Conservation (phyloP, 92 coral and sea anemone genomes). For the Isaurus tuberculatus region DNA sequence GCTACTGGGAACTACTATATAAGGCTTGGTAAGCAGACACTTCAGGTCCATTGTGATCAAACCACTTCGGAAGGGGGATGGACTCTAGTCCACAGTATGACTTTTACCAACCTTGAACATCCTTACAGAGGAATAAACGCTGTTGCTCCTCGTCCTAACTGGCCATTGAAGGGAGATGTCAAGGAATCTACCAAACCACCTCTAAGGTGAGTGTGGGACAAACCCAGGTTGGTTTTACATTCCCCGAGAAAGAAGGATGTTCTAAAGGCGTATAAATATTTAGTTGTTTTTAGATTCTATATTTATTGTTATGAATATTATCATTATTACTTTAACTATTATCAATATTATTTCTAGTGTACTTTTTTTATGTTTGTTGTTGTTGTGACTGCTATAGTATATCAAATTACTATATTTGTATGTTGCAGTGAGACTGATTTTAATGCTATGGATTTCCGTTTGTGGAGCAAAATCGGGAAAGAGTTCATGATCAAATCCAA, state of each 20-base stretch:
- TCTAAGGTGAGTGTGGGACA: neutral
- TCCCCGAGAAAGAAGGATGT: no score
- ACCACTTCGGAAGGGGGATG: neutral
- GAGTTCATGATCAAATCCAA: constrained; percentile 5
- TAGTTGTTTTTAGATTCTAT: no score
- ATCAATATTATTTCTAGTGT: no score
- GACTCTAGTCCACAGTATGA: constrained; percentile 15
- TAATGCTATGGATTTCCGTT: constrained; percentile 16
- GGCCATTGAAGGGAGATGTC: constrained; percentile 1
- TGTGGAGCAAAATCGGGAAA: constrained; percentile 2
- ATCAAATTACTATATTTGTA: neutral
- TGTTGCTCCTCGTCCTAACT: constrained; percentile 15
- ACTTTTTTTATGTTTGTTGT: neutral
- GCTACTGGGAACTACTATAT: neutral
- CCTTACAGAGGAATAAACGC: constrained; percentile 1
- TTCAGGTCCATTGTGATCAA: constrained; percentile 10
- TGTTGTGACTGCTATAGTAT: no score
- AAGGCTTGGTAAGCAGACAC: neutral
- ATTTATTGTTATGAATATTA: no score
- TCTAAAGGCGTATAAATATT: no score
- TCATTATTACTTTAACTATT: no score
- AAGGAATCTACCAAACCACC: constrained; percentile 5
- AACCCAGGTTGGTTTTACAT: no score
- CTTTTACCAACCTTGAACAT: neutral
- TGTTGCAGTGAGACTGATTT: constrained; percentile 1